Evolutionary conservation across 2,113 vertebrate species (phyloP), one percentile per base, ranked within the genome.

Genomic region (Cebus imitator): DNA sequence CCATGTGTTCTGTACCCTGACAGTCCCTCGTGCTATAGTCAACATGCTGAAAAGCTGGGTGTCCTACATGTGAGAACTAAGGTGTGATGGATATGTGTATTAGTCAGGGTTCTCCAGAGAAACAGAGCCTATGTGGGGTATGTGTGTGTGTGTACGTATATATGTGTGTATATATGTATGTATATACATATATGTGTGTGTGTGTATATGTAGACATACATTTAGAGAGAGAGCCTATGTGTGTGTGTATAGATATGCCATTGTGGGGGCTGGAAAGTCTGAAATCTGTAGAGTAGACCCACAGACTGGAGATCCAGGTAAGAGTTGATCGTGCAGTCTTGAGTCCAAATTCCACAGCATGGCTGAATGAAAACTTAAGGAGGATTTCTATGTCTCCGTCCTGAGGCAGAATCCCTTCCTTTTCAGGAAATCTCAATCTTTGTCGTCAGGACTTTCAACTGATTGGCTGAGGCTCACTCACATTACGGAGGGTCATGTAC

Each of bases 91-190:
- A 43, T 13, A 6, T 45, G 6, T 6, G 6, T 6, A 5, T 50
- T n/a, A 68, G 55, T 16, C 25, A 68, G 17, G 17, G 2, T 18
- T 84, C 21, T 57, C 83, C 43, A 37, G 50, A 72, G 58, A 61
- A 55, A 23, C 27, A 16, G 30, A 45, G 8, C 25, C 48, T 27
- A 35, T 13, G 21, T 13, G 58, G 0, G 4, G 1, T 1, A 0
- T 32, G 27, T 64, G 27, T 52, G 52, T 52, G 50, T 52, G 50
- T 52, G 50, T 52, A 52, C 17, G 50, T 52, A 57, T 57, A 8
- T 2, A 18, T 17, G 30, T 9, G 13, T 21, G 2, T 37, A 18
- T 3, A 11, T 12, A 35, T 6, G 3, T 6, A 0, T n/a, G 0
- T 14, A 32, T 32, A 7, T 35, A 32, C 2, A 14, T 16, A 6